Evolutionary conservation across 30 jellyfish, hydroid and myxozoan species (phyloP), one percentile per base, ranked within the genome.

Genomic region (Catostylus mosaicus): DNA sequence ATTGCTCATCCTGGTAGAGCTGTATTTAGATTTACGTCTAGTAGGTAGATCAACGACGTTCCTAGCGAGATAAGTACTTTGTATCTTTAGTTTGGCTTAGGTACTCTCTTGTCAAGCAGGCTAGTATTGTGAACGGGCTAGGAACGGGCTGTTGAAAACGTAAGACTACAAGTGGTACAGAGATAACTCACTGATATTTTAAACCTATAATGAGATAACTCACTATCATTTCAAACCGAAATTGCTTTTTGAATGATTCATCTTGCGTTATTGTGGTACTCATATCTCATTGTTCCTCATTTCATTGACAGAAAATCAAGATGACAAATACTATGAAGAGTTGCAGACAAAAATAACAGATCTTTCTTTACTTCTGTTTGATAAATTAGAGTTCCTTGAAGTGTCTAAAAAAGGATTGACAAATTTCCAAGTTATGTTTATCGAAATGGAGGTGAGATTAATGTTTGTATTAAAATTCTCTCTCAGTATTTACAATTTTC

Each of bases 371-470:
- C 73, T 40, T 75, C 70, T 93, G 11, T 80, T 86, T 47, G 96
- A 86, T 30, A 93, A 93, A 56, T 82, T 93, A 68, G 97, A 85
- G 31, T 93, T 87, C 59, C 96, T 93, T 70, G 98, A 96, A 67
- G 89, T 93, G 16, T 26, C 90, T 30, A 50, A 71, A 67, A 86
- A 88, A 37, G 97, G 91, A 47, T 82, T 93, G 23, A 70, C 96
- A 18, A 88, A 45, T 51, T 84, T 93, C 54, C 97, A 87, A 77
- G 72, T 93, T 9, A 40, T 70, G 81, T 78, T 80, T 59, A 93
- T 93, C 26, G 98, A 93, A 77, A 82, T 82, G 34, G 98, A 93
- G 97, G 98, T 93, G 84, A 80, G 96, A 84, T 1, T 30, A 77
- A 0, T 52, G 35, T 40, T 68, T 59, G n/a, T 59, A 1, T 22